phyloP scores from a whole-genome alignment of 2,797 vertebrate species.

The Ispidina lecontei region DNA sequence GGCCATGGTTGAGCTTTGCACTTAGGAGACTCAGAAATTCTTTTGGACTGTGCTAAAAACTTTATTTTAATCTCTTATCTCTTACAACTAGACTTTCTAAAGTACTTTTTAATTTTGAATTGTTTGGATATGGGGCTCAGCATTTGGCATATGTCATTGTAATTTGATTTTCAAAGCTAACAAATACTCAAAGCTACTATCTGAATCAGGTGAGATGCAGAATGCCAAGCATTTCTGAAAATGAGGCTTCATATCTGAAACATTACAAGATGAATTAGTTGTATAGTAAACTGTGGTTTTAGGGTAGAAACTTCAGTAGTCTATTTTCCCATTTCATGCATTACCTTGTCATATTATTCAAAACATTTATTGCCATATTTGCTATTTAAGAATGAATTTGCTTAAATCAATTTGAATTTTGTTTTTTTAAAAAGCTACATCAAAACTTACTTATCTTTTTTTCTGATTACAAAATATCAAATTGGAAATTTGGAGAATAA shows the following conservation, averaged over 20 bases:
- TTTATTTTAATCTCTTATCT: not conserved
- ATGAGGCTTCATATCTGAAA: not conserved
- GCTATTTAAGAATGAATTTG: not conserved
- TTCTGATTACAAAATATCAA: not conserved
- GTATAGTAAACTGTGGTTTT: not conserved
- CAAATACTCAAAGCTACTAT: not conserved
- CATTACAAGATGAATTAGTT: not conserved
- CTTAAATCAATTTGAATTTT: not conserved
- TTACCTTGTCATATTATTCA: not conserved
- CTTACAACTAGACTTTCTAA: not conserved
- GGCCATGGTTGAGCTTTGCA: not conserved
- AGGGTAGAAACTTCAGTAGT: not conserved
- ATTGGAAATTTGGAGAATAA: not conserved
- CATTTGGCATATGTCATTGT: not conserved
- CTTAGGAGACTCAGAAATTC: not conserved
- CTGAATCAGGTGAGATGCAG: not conserved
- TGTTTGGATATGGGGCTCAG: not conserved
- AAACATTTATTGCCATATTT: not conserved
- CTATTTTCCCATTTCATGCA: not conserved
- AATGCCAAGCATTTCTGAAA: not conserved
- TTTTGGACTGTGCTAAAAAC: not conserved
- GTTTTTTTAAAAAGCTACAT: not conserved
- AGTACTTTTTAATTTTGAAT: not conserved
- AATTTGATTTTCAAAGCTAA: slow-evolving; percentile 11
- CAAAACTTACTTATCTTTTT: not conserved